Evolutionary conservation across 2,888 invertebrate genomes (phyloP).

Genomic region (Agapostemon virescens): DNA sequence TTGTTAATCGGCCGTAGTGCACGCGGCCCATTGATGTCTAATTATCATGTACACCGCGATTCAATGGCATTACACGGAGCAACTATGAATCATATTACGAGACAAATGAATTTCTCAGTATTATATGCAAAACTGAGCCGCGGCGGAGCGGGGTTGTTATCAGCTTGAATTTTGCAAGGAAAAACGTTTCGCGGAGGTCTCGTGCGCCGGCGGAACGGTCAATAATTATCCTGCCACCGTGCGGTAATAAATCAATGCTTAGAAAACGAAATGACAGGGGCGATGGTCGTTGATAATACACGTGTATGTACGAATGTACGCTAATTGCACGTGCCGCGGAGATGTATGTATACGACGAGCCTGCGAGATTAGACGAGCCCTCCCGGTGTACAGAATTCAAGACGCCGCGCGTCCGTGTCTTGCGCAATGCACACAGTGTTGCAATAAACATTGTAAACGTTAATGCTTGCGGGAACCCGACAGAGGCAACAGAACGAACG

Average conservation of each 20-base stretch:
- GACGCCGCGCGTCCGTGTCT: slow-evolving; percentile 13
- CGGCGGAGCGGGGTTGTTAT: slow-evolving; percentile 35
- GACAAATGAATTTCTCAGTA: slow-evolving; percentile 61
- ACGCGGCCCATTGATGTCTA: slow-evolving; percentile 48
- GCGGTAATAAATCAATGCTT: slow-evolving; percentile 58
- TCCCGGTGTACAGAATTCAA: slow-evolving; percentile 44
- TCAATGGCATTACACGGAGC: slow-evolving; percentile 36
- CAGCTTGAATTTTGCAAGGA: slow-evolving; percentile 34
- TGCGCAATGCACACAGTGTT: slow-evolving; percentile 33
- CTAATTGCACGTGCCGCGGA: slow-evolving; percentile 54
- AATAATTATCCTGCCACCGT: slow-evolving; percentile 56
- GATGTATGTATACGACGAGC: slow-evolving; percentile 42
- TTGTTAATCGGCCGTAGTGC: slow-evolving; percentile 53
- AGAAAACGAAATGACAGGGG: slow-evolving; percentile 57
- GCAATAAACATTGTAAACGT: slow-evolving; percentile 48
- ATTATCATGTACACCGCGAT: slow-evolving; percentile 52
- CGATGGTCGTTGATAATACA: slow-evolving; percentile 56
- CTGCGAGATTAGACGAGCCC: slow-evolving; percentile 51
- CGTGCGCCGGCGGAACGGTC: slow-evolving; percentile 33
- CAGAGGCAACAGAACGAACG: slow-evolving; percentile 13
- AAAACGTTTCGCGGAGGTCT: slow-evolving; percentile 15
- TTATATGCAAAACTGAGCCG: slow-evolving; percentile 53
- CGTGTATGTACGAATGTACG: slow-evolving; percentile 52
- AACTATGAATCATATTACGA: slow-evolving; percentile 51
- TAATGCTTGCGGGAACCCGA: slow-evolving; percentile 28